These are phyloP conservation scores for Atopsyche davidsoni DNA, from an alignment of 1,140 invertebrate species.

Conservation along the genomic window DNA sequence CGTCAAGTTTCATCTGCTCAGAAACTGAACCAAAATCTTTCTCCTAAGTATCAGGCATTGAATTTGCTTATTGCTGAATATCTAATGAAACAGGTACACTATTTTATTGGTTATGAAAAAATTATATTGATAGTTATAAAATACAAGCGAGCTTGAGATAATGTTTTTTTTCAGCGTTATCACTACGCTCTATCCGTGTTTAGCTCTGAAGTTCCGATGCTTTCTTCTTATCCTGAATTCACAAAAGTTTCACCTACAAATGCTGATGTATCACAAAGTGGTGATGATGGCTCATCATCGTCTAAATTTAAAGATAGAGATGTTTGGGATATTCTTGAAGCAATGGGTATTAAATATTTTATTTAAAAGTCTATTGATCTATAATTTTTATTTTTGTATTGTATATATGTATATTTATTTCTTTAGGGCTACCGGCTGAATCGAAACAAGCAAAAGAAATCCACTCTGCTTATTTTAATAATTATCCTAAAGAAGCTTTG, in stretches of 20 bases:
- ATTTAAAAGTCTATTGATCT: neutral
- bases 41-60: constrained; percentile 48
- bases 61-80: constrained; percentile 53
- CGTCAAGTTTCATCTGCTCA: constrained; percentile 10
- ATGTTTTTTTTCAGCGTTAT: constrained; percentile 44
- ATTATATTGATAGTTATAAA: neutral
- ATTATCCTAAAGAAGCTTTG: constrained; percentile 14
- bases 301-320: constrained; percentile 41
- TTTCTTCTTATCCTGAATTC: constrained; percentile 31
- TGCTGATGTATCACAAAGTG: constrained; percentile 1
- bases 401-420: neutral
- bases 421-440: constrained; percentile 18
- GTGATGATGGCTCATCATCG: constrained; percentile 18
- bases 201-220: constrained; percentile 49
- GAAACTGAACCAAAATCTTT: constrained; percentile 33
- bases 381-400: constrained; percentile 11
- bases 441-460: constrained; percentile 15
- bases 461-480: constrained; percentile 8
- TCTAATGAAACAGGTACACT: constrained; percentile 39
- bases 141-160: neutral
- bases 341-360: constrained; percentile 37
- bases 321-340: constrained; percentile 45
- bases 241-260: neutral
- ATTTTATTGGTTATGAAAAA: neutral
- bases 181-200: constrained; percentile 53